Percentiles rank a stretch among this genome's conserved stretches.
These are phyloP conservation scores for Protonemura montana DNA, from an alignment of 2,888 invertebrate species.

Conservation along the genomic window DNA sequence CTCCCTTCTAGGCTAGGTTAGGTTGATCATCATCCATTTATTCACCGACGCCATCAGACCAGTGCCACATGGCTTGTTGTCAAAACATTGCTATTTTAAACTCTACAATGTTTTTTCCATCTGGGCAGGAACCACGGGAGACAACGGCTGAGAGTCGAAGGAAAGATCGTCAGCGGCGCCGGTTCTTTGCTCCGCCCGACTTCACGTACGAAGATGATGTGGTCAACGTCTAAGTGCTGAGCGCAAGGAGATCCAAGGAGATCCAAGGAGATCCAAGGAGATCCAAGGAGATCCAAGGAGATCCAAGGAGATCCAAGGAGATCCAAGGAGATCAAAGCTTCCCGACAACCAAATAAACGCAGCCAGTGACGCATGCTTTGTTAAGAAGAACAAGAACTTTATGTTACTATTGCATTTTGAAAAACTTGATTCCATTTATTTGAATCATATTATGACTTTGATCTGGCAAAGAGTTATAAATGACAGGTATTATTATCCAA, in stretches of 20 bases:
- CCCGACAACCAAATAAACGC: slow-evolving; percentile 31
- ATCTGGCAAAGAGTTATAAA: not conserved
- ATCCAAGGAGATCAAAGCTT: slow-evolving; percentile 9
- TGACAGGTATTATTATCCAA: not conserved
- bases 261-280: too few relatives aligned
- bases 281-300: not conserved
- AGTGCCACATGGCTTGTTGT: too few relatives aligned
- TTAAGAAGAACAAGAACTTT: not conserved
- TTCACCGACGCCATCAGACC: too few relatives aligned
- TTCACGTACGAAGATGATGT: slow-evolving; percentile 39
- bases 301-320: not conserved
- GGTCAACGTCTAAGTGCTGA: slow-evolving; percentile 10
- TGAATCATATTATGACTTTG: not conserved
- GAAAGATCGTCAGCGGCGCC: not conserved
- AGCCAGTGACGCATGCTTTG: not conserved
- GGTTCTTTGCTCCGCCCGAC: slow-evolving; percentile 8
- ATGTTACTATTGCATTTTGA: not conserved
- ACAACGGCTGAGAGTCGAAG: not conserved
- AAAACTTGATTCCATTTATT: not conserved
- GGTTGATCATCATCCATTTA: too few relatives aligned
- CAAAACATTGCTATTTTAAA: too few relatives aligned
- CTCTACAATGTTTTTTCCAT: too few relatives aligned
- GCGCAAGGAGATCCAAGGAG: not conserved
- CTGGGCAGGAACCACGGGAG: not conserved
- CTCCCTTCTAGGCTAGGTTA: too few relatives aligned